These are phyloP conservation scores for Oceanodroma tethys DNA, from an alignment of 2,113 vertebrate species.

Conservation along the genomic window DNA sequence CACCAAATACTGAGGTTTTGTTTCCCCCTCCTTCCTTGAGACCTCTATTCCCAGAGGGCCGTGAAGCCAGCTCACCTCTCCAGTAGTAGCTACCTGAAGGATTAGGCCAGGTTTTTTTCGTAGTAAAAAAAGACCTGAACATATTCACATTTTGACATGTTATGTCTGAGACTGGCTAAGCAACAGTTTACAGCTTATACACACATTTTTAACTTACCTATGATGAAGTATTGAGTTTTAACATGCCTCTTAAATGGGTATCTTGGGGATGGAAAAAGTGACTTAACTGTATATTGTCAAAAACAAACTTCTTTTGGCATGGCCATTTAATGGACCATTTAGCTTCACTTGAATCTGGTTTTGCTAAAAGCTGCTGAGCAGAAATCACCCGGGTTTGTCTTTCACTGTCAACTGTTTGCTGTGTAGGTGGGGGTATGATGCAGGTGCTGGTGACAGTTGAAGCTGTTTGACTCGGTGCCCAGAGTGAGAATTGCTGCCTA, in stretches of 20 bases:
- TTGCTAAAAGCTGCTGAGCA: conserved; percentile 29
- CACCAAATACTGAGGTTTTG: not conserved
- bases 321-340: conserved; percentile 26
- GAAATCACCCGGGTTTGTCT: conserved; percentile 24
- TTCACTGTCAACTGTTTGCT: conserved; percentile 26
- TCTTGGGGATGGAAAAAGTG: conserved; percentile 21
- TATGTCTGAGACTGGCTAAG: conserved; percentile 31
- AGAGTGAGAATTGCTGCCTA: conserved; percentile 34
- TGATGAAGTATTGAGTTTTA: conserved; percentile 45
- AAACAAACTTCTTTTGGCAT: conserved; percentile 23
- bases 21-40: not conserved
- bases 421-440: conserved; percentile 30
- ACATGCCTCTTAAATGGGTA: not conserved
- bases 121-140: not conserved
- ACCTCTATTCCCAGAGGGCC: not conserved
- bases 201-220: not conserved
- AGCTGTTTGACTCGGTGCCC: conserved; percentile 43
- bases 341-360: conserved; percentile 36
- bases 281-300: conserved; percentile 38
- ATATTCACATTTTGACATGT: not conserved
- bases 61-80: not conserved
- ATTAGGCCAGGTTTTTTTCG: not conserved
- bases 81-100: not conserved
- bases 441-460: conserved; percentile 64
- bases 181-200: conserved; percentile 12